These are phyloP conservation scores for Lasius fuliginosus DNA, from an alignment of 2,888 invertebrate genomes.

Conservation along the genomic window DNA sequence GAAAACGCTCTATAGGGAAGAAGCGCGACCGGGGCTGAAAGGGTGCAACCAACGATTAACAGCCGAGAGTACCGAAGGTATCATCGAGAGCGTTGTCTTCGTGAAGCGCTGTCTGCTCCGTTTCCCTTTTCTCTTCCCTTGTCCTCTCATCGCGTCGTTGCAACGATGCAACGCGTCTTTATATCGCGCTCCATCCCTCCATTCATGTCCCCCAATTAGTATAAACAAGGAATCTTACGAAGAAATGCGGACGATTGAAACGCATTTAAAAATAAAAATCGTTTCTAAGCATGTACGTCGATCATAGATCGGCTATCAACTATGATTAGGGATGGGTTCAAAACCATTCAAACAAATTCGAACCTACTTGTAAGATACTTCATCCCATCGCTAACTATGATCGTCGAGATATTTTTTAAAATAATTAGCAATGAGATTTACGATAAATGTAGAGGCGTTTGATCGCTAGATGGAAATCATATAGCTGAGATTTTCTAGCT, in stretches of 20 bases:
- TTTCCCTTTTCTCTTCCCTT: conserved; percentile 54
- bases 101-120: conserved; percentile 62
- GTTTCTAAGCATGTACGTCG: background rate
- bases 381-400: too few species aligned
- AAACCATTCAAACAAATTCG: too few species aligned
- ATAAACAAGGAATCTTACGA: background rate
- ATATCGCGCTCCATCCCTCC: background rate
- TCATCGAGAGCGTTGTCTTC: conserved; percentile 80
- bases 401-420: background rate
- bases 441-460: background rate
- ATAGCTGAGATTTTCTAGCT: background rate
- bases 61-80: conserved; percentile 79
- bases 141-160: conserved; percentile 25
- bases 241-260: background rate
- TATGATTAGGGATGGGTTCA: too few species aligned
- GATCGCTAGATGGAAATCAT: background rate
- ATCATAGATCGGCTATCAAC: background rate
- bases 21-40: conserved; percentile 75
- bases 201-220: conserved; percentile 39
- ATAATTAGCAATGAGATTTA: background rate
- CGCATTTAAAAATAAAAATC: background rate
- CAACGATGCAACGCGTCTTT: background rate
- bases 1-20: conserved; percentile 72
- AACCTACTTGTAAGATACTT: too few species aligned
- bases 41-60: conserved; percentile 84